Evolutionary conservation across 2,888 invertebrate genomes (phyloP), one percentile per base, ranked within the genome.

Genomic region (Folsomia candida): DNA sequence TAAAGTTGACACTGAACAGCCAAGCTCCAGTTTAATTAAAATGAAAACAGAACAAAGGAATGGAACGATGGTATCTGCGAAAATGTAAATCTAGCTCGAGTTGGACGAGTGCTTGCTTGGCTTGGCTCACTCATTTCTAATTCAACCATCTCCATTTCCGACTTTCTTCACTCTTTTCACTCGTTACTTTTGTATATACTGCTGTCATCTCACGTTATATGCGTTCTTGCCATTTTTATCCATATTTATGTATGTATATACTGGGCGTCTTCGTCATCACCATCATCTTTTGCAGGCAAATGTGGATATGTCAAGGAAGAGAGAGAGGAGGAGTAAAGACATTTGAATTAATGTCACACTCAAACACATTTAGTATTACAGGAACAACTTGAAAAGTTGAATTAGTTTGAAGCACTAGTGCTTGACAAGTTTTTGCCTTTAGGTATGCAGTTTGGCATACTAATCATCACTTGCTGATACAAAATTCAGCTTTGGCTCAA

Each of bases 11-110:
- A 51, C 51, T 54, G 54, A 25, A 25, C 54, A 54, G 26, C 26
- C 26, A 27, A 57, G 54, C 24, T 26, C 20, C 51, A 65, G 54
- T 65, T 65, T 65, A 65, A 65, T 65, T 65, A 65, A 65, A 65
- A 57, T 27, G 25, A 65, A 65, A 27, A 65, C 27, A 28, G 65
- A 4, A 65, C 47, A 54, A 57, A 54, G 26, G 28, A 54, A 27
- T 4, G 22, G 14, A 37, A 65, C 11, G 63, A 20, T 20, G 9
- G 27, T 62, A 4, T 18, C n/a, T 4, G 29, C 29, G 14, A 47
- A 64, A 51, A 64, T 64, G 47, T n/a, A 64, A 64, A 64, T 64
- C 64, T 47, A 37, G 62, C n/a, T 3, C 3, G 22, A 59, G 24
- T 27, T 59, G 6, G n/a, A 28, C 29, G 2, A 28, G n/a, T n/a